These are phyloP conservation scores for Plagodis pulveraria DNA, from an alignment of 2,888 invertebrate species.

Conservation along the genomic window DNA sequence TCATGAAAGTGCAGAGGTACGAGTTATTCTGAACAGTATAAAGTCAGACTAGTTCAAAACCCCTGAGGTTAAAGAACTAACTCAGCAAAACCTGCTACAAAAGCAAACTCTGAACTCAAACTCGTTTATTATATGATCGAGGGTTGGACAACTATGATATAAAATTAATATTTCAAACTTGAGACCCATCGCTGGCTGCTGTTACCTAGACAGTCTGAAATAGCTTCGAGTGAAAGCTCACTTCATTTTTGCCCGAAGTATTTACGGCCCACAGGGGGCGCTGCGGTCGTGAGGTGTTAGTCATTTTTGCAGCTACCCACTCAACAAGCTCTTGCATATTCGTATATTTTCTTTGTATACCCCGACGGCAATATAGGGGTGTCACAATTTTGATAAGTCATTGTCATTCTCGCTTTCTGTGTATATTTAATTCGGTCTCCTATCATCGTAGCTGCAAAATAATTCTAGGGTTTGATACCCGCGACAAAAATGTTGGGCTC, in stretches of 20 bases:
- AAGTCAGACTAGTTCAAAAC: constrained; percentile 12
- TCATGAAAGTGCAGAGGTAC: background rate
- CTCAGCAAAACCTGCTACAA: constrained; percentile 17
- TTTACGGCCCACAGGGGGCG: constrained; percentile 54
- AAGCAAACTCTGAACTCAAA: constrained; percentile 21
- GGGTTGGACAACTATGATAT: constrained; percentile 24
- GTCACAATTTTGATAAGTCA: too few relatives aligned
- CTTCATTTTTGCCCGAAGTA: constrained; percentile 57
- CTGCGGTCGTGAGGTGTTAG: constrained; percentile 41
- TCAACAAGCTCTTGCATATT: constrained; percentile 13
- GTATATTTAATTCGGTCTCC: too few relatives aligned
- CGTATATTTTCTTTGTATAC: background rate
- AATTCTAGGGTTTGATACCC: too few relatives aligned
- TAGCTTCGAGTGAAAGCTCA: constrained; percentile 53
- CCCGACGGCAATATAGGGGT: too few relatives aligned
- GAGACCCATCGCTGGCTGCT: constrained; percentile 26
- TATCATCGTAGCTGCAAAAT: too few relatives aligned
- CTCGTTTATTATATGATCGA: constrained; percentile 25
- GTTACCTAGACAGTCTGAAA: constrained; percentile 39
- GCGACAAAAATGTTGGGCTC: too few relatives aligned
- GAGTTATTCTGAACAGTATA: background rate
- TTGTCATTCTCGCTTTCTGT: too few relatives aligned
- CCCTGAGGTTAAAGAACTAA: constrained; percentile 4
- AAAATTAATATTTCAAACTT: constrained; percentile 34
- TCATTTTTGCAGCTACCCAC: constrained; percentile 30